A percentile compares a stretch with the other conserved stretches of the same genome.
These are phyloP conservation scores for Australoheros scitulus DNA, from an alignment of 2,113 vertebrate genomes.

Conservation along the genomic window DNA sequence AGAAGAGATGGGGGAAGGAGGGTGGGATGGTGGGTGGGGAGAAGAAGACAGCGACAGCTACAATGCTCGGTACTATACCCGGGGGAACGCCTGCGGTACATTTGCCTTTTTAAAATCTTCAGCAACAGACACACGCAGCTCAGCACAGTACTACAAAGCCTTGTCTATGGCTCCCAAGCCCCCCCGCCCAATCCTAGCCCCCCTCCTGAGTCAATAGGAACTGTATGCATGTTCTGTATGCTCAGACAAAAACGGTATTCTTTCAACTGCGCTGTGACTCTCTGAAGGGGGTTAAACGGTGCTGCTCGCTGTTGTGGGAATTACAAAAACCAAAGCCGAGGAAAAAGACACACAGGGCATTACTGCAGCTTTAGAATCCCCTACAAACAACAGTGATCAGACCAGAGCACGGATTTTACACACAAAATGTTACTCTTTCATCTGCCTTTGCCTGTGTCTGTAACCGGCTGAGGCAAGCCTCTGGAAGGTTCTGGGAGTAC, in stretches of 20 bases:
- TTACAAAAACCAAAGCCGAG: conserved; percentile 64
- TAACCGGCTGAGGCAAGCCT: conserved; percentile 51
- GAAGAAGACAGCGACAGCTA: conserved; percentile 73
- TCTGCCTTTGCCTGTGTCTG: conserved; percentile 60
- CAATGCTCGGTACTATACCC: conserved; percentile 72
- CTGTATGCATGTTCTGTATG: conserved; percentile 72
- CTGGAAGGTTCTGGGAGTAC: conserved; percentile 55
- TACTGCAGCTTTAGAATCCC: conserved; percentile 57
- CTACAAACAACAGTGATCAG: conserved; percentile 60
- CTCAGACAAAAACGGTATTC: conserved; percentile 70
- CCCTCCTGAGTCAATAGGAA: conserved; percentile 69
- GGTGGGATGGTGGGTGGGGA: conserved; percentile 1
- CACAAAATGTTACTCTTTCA: conserved; percentile 68
- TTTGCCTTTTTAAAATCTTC: conserved; percentile 81
- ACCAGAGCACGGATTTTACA: conserved; percentile 59
- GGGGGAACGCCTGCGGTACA: conserved; percentile 76
- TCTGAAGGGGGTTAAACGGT: conserved; percentile 76
- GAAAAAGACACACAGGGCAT: conserved; percentile 43
- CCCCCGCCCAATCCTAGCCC: conserved; percentile 32
- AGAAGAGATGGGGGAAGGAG: conserved; percentile 20
- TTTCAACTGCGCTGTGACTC: conserved; percentile 69
- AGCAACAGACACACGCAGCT: conserved; percentile 66
- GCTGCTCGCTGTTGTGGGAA: conserved; percentile 66
- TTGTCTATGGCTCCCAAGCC: conserved; percentile 57
- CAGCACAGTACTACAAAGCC: conserved; percentile 74